A percentile compares a stretch with the other conserved stretches of the same genome.
Conservation (phyloP, 2,797 vertebrate genomes). For the Trichosurus vulpecula region DNA sequence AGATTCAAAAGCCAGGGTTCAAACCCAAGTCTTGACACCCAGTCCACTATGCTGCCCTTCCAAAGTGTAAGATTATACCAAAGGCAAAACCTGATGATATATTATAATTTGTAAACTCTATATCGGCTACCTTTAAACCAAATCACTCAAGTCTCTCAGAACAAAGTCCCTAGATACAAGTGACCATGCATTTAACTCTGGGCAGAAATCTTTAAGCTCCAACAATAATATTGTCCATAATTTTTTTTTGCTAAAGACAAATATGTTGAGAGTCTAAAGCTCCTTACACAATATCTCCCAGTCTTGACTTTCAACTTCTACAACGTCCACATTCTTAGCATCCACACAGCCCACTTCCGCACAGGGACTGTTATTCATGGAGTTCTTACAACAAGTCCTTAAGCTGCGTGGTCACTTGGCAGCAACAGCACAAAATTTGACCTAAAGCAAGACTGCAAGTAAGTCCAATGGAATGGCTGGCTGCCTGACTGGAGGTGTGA, state of each 20-base stretch:
- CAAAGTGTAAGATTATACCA: neutral
- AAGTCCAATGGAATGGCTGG: neutral
- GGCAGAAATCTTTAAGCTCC: conserved; percentile 39
- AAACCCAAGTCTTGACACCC: neutral
- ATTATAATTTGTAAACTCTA: conserved; percentile 40
- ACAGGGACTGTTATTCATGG: neutral
- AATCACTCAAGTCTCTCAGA: conserved; percentile 52
- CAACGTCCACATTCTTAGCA: neutral
- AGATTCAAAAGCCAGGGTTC: neutral
- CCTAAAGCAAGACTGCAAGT: neutral
- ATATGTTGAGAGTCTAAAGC: conserved; percentile 45
- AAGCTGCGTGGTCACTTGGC: neutral
- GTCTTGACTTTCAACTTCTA: neutral
- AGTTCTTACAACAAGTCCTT: neutral
- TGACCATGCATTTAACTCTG: conserved; percentile 36
- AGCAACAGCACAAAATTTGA: neutral
- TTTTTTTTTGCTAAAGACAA: conserved; percentile 1
- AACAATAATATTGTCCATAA: conserved; percentile 29
- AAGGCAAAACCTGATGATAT: neutral
- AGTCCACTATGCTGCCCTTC: neutral
- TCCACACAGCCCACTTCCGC: neutral
- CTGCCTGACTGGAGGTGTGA: neutral
- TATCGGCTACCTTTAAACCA: conserved; percentile 34
- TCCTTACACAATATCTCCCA: conserved; percentile 29
- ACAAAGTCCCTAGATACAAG: conserved; percentile 13